Evolutionary conservation across 1,140 invertebrate species (phyloP).

Genomic region (Drosophila burlai): DNA sequence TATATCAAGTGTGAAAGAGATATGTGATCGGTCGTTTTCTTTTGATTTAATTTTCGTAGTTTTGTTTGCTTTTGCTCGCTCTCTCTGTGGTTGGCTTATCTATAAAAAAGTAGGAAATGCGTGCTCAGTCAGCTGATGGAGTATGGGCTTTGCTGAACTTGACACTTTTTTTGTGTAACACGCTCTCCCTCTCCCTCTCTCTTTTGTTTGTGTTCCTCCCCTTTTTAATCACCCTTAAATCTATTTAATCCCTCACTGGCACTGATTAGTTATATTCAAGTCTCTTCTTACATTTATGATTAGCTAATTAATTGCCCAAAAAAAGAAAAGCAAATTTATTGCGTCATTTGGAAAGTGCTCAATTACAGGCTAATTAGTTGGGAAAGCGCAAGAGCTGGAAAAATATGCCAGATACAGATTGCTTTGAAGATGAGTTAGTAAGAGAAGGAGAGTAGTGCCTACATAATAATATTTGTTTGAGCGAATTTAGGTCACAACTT

Average conservation of each 20-base stretch:
- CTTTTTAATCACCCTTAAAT: neutral
- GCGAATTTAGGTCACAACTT: constrained; percentile 71
- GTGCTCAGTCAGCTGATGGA: constrained; percentile 33
- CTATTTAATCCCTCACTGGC: constrained; percentile 8
- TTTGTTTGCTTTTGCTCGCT: constrained; percentile 3
- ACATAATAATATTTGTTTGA: constrained; percentile 72
- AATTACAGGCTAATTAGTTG: constrained; percentile 71
- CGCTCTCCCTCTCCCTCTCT: neutral
- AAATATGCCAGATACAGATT: constrained; percentile 21
- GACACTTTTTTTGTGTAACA: constrained; percentile 32
- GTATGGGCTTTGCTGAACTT: constrained; percentile 41
- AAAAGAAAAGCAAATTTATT: constrained; percentile 38
- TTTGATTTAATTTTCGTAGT: constrained; percentile 34
- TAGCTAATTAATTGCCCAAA: constrained; percentile 59
- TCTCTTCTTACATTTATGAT: constrained; percentile 54
- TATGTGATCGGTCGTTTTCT: constrained; percentile 3
- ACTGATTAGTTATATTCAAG: constrained; percentile 24
- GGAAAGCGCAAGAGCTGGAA: constrained; percentile 52
- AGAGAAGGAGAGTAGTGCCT: constrained; percentile 11
- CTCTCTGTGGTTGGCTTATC: constrained; percentile 14
- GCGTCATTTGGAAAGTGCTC: constrained; percentile 62
- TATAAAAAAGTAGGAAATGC: constrained; percentile 40
- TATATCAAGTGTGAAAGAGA: constrained; percentile 4
- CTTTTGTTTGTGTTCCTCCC: neutral
- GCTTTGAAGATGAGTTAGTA: constrained; percentile 11